phyloP scores from a whole-genome alignment of 2,888 invertebrate species.

The Himalopsyche japonica region DNA sequence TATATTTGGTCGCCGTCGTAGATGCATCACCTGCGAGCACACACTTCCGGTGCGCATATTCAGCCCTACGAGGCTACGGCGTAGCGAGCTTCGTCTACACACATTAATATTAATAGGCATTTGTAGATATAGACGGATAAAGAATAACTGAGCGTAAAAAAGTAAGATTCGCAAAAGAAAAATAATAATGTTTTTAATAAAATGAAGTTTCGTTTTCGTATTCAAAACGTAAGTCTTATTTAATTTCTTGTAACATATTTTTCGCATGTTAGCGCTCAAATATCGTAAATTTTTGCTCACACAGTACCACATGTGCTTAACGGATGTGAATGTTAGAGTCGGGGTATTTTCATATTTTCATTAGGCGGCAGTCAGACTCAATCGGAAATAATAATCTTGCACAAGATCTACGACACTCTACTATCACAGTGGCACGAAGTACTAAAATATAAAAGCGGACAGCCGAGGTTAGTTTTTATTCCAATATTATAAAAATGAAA shows the following conservation, averaged over 20 bases:
- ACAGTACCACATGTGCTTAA: not conserved
- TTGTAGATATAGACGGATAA: not conserved
- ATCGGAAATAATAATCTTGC: conserved; percentile 10
- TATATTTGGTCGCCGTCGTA: not conserved
- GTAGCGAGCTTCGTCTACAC: conserved; percentile 5
- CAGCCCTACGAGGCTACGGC: not conserved
- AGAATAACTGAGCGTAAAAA: not conserved
- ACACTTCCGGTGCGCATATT: conserved; percentile 6
- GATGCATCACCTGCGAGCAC: not conserved
- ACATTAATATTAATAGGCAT: conserved; percentile 7
- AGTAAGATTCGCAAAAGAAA: too few species aligned
- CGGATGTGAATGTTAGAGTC: not conserved
- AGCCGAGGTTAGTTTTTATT: too few species aligned
- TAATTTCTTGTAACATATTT: too few species aligned
- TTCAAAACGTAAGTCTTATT: too few species aligned
- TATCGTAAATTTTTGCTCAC: not conserved
- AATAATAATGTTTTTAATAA: too few species aligned
- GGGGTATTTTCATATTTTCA: conserved; percentile 14
- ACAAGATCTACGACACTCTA: not conserved
- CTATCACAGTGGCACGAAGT: not conserved
- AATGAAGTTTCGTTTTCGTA: too few species aligned
- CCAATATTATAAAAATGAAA: too few species aligned
- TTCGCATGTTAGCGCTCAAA: not conserved
- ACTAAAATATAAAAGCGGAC: not conserved
- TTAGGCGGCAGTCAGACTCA: conserved; percentile 5